phyloP scores from a whole-genome alignment of 2,113 vertebrate species.

The Andinoacara biseriatus region DNA sequence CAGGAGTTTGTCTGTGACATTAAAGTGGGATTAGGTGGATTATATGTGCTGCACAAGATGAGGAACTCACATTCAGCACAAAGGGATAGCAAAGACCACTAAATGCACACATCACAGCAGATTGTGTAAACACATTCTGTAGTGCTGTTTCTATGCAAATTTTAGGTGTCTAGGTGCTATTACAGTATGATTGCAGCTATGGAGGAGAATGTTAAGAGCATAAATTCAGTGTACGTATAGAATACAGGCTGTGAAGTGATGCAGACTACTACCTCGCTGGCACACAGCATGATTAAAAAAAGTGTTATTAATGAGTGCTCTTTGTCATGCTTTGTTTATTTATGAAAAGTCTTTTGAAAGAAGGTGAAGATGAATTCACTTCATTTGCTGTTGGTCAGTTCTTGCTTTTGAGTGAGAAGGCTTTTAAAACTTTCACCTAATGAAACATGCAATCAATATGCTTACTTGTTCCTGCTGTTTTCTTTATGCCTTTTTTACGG shows the following conservation, averaged over 20 bases:
- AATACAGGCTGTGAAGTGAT: constrained; percentile 32
- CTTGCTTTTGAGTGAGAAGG: neutral
- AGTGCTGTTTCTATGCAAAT: constrained; percentile 65
- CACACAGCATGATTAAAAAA: constrained; percentile 48
- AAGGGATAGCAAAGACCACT: constrained; percentile 3
- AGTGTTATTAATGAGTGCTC: constrained; percentile 28
- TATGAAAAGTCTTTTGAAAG: constrained; percentile 21
- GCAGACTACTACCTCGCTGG: constrained; percentile 21
- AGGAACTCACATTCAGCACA: neutral
- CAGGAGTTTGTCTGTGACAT: constrained; percentile 37
- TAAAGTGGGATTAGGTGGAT: constrained; percentile 22
- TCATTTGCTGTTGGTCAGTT: neutral
- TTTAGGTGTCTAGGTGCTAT: constrained; percentile 18
- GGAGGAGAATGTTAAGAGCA: constrained; percentile 45
- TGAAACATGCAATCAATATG: neutral
- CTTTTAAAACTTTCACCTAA: constrained; percentile 9
- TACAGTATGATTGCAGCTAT: constrained; percentile 36
- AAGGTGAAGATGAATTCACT: constrained; percentile 26
- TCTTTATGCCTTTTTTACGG: neutral
- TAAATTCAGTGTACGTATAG: constrained; percentile 20
- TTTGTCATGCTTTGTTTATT: constrained; percentile 42
- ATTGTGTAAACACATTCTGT: constrained; percentile 48
- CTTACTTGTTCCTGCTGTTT: neutral
- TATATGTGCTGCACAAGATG: constrained; percentile 41
- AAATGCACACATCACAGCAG: constrained; percentile 21